Evolutionary conservation across 2,797 vertebrate species (phyloP), one percentile per base, ranked within the genome.

Genomic region (Danio kyathit): DNA sequence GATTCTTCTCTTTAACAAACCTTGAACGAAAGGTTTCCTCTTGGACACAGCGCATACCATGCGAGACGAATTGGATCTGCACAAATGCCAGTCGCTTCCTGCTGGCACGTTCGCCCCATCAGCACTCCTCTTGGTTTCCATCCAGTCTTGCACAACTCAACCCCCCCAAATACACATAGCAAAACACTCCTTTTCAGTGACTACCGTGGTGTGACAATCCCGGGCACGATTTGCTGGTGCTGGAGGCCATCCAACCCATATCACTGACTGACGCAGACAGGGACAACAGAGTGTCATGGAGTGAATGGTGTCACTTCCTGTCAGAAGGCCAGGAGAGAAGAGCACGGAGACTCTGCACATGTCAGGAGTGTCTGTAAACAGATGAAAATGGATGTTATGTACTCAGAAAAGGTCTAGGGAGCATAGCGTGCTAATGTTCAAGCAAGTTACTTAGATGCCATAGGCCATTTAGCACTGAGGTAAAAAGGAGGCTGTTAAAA

Each of bases 161-260:
- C 29, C 86, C 88, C 88, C 86, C 29, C 80, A 79, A 88, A 77
- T 87, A 81, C 85, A 87, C 75, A 74, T 17, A 82, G 84, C 86
- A 92, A 91, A 92, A 89, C 67, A 78, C 87, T 90, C 89, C 88
- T 88, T 88, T 89, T 88, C 85, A 87, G 75, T 84, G 74, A 86
- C 84, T 89, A 85, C 86, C 86, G 66, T 86, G 81, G 85, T 81
- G 67, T 81, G 63, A 82, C 79, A 78, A 88, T 82, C 86, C 79
- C 78, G 86, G 89, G 87, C 88, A 90, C 71, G 87, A 89, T 78
- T 84, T 79, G 72, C 52, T 82, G 41, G 54, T 12, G 63, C 66
- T 88, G 86, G 86, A 85, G 19, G 57, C 57, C 80, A 76, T 91
- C 89, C 91, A 92, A 85, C 79, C 86, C 77, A 81, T 88, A 90